Evolutionary conservation across 1,140 invertebrate species (phyloP).

Genomic region (Augochlora pura): DNA sequence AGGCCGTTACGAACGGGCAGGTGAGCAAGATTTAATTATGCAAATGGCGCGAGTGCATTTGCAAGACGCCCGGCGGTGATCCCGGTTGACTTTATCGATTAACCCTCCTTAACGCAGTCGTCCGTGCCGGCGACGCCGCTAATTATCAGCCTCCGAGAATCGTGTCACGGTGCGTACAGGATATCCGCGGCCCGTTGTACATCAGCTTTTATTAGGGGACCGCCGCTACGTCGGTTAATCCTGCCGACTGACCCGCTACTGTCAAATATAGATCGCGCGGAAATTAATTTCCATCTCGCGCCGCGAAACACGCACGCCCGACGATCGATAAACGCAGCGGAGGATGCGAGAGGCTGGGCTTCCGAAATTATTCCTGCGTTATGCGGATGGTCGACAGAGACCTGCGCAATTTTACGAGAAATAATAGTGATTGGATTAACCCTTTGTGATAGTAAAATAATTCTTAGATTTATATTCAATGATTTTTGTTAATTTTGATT

Average conservation of each 20-base stretch:
- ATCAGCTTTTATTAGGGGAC: neutral
- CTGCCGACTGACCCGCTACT: neutral
- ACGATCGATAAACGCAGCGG: no score
- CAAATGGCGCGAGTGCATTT: conserved; percentile 6
- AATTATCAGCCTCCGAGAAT: neutral
- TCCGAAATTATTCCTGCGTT: no score
- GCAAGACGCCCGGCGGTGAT: neutral
- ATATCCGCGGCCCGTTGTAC: neutral
- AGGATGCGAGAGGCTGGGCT: no score
- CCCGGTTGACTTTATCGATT: conserved; percentile 4
- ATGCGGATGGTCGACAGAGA: no score
- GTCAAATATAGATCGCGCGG: neutral
- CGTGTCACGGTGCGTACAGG: neutral
- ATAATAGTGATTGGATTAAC: no score
- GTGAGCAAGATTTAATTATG: conserved; percentile 12
- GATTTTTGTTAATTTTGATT: no score
- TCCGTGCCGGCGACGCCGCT: neutral
- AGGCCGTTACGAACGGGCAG: neutral
- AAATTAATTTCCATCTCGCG: no score
- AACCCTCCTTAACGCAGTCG: neutral
- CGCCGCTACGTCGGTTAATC: neutral
- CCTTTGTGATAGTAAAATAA: no score
- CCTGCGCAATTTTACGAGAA: no score
- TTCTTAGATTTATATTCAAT: no score
- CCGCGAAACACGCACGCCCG: no score